A percentile compares a stretch with the other conserved stretches of the same genome.
These are phyloP conservation scores for Apodemus speciosus DNA, from an alignment of 2,113 vertebrate species.

Conservation along the genomic window DNA sequence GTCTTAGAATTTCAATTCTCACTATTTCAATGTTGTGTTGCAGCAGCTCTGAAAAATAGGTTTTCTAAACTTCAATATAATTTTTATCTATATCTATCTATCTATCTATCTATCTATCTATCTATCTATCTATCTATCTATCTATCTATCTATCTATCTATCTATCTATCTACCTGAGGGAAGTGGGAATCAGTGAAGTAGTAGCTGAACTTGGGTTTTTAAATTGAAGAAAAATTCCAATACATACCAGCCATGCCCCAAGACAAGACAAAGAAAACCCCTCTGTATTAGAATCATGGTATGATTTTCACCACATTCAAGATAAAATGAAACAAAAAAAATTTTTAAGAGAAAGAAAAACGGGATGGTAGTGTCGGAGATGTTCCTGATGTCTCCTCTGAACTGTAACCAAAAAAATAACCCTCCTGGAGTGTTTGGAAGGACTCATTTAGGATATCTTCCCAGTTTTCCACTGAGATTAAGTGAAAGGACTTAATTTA, in stretches of 20 bases:
- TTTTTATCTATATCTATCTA: no score
- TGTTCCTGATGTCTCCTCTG: neutral
- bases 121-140: no score
- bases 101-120: no score
- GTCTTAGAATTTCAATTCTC: neutral
- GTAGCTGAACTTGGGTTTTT: neutral
- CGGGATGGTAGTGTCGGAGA: neutral
- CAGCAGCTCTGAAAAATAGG: neutral
- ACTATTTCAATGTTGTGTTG: neutral
- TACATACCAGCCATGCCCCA: neutral
- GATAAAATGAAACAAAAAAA: neutral
- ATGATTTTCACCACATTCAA: neutral
- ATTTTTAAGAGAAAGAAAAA: slow-evolving; percentile 35
- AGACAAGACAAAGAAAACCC: neutral
- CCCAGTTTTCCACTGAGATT: neutral
- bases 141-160: no score
- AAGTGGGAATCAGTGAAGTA: neutral
- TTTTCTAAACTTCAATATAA: neutral
- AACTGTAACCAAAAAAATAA: neutral
- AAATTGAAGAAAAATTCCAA: neutral
- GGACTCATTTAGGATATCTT: neutral
- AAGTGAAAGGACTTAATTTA: neutral
- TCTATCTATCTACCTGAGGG: neutral
- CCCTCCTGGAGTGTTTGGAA: neutral
- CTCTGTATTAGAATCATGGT: neutral